A percentile compares a stretch with the other conserved stretches of the same genome.
These are phyloP conservation scores for Charina bottae DNA, from an alignment of 2,113 vertebrate species.

Conservation along the genomic window DNA sequence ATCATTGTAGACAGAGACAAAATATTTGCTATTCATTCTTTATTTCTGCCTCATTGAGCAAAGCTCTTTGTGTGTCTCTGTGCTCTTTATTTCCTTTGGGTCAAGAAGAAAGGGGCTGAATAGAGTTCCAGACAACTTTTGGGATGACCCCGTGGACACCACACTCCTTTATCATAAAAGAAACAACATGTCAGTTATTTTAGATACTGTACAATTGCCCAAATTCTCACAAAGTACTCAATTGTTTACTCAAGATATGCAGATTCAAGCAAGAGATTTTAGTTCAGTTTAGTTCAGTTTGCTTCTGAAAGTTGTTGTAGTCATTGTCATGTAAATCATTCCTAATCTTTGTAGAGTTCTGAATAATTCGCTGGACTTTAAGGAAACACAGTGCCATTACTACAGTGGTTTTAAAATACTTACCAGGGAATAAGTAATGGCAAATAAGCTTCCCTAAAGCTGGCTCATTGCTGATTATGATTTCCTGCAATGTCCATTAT, in stretches of 20 bases:
- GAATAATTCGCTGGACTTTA: too few relatives aligned
- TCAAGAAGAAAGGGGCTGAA: slow-evolving; percentile 34
- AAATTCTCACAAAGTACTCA: background rate
- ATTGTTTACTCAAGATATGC: slow-evolving; percentile 1
- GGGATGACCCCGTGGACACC: slow-evolving; percentile 16
- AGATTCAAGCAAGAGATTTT: slow-evolving; percentile 19
- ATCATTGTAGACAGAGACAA: slow-evolving; percentile 47
- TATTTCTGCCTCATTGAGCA: slow-evolving; percentile 55
- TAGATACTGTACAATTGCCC: slow-evolving; percentile 35
- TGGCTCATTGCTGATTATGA: too few relatives aligned
- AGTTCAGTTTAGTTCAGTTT: too few relatives aligned
- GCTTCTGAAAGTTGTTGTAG: background rate
- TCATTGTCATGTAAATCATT: too few relatives aligned
- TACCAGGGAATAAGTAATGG: too few relatives aligned
- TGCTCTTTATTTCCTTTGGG: slow-evolving; percentile 55
- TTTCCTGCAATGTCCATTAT: too few relatives aligned
- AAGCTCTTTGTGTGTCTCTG: slow-evolving; percentile 28
- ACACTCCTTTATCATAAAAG: slow-evolving; percentile 50
- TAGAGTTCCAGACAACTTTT: slow-evolving; percentile 54
- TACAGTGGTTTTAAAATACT: too few relatives aligned
- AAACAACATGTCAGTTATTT: slow-evolving; percentile 40
- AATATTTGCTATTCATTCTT: slow-evolving; percentile 60
- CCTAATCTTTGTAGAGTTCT: too few relatives aligned
- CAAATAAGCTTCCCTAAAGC: too few relatives aligned
- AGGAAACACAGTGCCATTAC: too few relatives aligned